Evolutionary conservation across 2,113 vertebrate genomes (phyloP), one percentile per base, ranked within the genome.

Genomic region (Poecilia latipinna): DNA sequence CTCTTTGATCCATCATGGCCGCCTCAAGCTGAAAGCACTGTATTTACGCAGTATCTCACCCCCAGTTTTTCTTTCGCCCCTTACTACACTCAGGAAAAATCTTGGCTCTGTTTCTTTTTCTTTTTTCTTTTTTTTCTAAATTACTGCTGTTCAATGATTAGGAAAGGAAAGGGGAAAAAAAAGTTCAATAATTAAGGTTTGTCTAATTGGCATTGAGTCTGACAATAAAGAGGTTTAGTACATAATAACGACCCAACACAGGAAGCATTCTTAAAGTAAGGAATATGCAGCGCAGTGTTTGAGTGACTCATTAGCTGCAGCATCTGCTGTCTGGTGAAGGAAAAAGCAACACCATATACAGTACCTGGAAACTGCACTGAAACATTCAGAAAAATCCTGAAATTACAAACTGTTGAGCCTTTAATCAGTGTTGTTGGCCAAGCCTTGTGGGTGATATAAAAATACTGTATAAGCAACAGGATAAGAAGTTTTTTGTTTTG

Each of bases 241-340:
- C 22, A 83, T n/a, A 42, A 75, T 35, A 8, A 7, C 28, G 8
- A 39, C 57, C 80, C 67, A 86, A 74, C 15, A 75, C 65, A 74
- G 26, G 28, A 61, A 68, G 72, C 83, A 39, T 61, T 68, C 64
- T 70, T 12, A 60, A 51, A 71, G 28, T 62, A 28, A 75, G 35
- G 51, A 66, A 72, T 48, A 65, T 61, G 31, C 75, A 79, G 35
- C 72, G 33, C 24, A 39, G 60, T 83, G 75, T 85, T 75, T 69
- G 24, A 66, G 61, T 17, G 67, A 66, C 31, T 74, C 31, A 64
- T 71, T 78, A 67, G 31, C 28, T 73, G 13, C 31, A 82, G 76
- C 83, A 89, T 83, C 86, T 89, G 84, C 67, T 48, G 44, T 48
- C 44, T 64, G 61, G 61, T 67, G 76, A 88, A 84, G 82, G 84